Evolutionary conservation across 1,140 invertebrate genomes (phyloP).

Genomic region (Drosophila teissieri): DNA sequence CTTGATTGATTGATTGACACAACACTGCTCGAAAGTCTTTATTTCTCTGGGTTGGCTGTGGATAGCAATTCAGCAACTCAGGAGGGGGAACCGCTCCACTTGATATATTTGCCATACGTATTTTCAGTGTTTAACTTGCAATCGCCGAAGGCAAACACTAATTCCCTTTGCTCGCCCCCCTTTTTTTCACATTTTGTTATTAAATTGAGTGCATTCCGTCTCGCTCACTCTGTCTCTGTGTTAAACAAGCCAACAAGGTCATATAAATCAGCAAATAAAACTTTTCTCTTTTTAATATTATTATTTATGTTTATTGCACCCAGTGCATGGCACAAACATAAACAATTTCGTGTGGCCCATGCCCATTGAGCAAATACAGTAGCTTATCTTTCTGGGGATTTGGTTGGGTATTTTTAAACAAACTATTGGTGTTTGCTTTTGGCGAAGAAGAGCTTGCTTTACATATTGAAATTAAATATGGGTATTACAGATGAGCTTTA

Average conservation of each 20-base stretch:
- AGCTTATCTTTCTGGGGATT: not conserved
- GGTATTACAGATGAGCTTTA: no score
- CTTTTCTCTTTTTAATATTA: conserved; percentile 32
- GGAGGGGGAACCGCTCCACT: conserved; percentile 9
- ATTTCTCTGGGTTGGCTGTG: conserved; percentile 5
- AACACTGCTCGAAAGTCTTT: conserved; percentile 13
- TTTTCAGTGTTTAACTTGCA: conserved; percentile 13
- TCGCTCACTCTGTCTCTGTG: conserved; percentile 10
- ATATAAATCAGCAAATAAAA: conserved; percentile 63
- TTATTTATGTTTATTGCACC: conserved; percentile 46
- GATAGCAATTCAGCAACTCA: conserved; percentile 6
- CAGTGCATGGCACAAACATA: conserved; percentile 17
- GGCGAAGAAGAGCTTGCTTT: not conserved
- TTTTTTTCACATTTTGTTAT: conserved; percentile 13
- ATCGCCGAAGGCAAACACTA: conserved; percentile 23
- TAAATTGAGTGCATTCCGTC: conserved; percentile 39
- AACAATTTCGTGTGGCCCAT: not conserved
- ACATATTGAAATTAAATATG: no score
- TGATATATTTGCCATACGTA: conserved; percentile 22
- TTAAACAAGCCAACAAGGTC: conserved; percentile 69
- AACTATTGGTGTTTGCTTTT: not conserved
- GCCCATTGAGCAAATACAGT: conserved; percentile 6
- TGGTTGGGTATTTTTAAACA: not conserved
- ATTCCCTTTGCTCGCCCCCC: conserved; percentile 5
- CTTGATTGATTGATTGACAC: conserved; percentile 71